Conservation (phyloP, 2,888 invertebrate genomes). For the Phlogophora meticulosa region DNA sequence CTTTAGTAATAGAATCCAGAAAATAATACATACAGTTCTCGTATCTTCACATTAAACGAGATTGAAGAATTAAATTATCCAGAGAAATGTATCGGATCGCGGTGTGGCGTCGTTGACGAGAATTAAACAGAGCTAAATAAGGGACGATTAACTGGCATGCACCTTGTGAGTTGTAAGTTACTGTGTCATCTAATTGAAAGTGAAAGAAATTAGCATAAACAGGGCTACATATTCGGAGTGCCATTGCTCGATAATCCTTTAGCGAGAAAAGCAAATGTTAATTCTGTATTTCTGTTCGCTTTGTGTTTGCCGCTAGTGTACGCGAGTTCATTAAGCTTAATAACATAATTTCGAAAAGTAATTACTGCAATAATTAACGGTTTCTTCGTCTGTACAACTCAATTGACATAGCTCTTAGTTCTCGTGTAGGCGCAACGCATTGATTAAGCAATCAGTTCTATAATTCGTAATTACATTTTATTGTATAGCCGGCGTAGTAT, state of each 20-base stretch:
- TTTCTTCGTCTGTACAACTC: conserved; percentile 53
- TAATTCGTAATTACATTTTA: conserved; percentile 64
- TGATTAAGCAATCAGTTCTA: conserved; percentile 70
- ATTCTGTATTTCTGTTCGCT: conserved; percentile 46
- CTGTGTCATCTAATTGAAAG: conserved; percentile 61
- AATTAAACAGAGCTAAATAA: conserved; percentile 49
- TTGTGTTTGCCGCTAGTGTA: conserved; percentile 54
- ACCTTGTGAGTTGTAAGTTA: conserved; percentile 37
- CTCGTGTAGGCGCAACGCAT: conserved; percentile 65
- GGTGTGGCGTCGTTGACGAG: conserved; percentile 31
- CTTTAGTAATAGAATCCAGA: conserved; percentile 30
- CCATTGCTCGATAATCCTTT: conserved; percentile 49
- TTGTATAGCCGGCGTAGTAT: conserved; percentile 34
- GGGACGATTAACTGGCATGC: conserved; percentile 32
- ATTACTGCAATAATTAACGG: conserved; percentile 75
- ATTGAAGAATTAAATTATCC: conserved; percentile 50
- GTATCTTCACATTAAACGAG: conserved; percentile 43
- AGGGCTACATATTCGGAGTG: conserved; percentile 34
- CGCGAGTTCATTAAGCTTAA: conserved; percentile 76
- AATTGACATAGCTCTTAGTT: conserved; percentile 72
- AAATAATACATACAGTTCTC: conserved; percentile 41
- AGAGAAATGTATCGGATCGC: conserved; percentile 44
- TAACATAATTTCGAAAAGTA: conserved; percentile 82
- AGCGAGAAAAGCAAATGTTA: conserved; percentile 43
- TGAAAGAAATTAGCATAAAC: conserved; percentile 61